These are phyloP conservation scores for Cirrhinus mrigala DNA, from an alignment of 2,797 vertebrate species.

Conservation along the genomic window DNA sequence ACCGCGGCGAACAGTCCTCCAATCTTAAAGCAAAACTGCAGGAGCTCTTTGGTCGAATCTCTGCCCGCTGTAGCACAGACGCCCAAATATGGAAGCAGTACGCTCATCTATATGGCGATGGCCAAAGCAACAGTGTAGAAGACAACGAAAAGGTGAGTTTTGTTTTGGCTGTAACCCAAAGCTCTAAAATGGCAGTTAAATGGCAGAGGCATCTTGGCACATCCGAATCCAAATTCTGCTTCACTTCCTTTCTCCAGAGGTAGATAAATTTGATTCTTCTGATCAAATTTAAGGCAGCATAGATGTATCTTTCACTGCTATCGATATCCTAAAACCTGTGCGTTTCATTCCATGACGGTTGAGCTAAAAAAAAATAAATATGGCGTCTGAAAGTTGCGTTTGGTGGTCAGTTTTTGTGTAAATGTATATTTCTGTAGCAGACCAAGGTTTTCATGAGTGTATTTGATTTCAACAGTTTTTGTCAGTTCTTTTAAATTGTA, in stretches of 20 bases:
- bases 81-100: constrained; percentile 89
- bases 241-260: no score
- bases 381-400: no score
- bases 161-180: constrained; percentile 11
- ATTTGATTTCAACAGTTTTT: neutral
- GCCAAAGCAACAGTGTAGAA: constrained; percentile 76
- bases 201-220: no score
- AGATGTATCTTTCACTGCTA: no score
- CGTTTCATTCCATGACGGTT: no score
- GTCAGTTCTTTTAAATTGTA: neutral
- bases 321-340: no score
- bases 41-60: constrained; percentile 90
- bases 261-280: no score
- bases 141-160: constrained; percentile 88
- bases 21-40: constrained; percentile 80
- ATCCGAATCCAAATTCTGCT: no score
- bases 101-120: constrained; percentile 85
- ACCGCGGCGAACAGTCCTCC: constrained; percentile 74
- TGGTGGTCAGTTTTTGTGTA: no score
- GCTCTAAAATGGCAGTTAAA: no score
- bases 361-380: no score
- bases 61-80: constrained; percentile 84
- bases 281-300: no score
- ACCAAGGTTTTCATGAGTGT: neutral
- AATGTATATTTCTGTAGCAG: neutral